Base-by-base conservation (phyloP, 2,888 invertebrate species). In the Labia minor region DNA sequence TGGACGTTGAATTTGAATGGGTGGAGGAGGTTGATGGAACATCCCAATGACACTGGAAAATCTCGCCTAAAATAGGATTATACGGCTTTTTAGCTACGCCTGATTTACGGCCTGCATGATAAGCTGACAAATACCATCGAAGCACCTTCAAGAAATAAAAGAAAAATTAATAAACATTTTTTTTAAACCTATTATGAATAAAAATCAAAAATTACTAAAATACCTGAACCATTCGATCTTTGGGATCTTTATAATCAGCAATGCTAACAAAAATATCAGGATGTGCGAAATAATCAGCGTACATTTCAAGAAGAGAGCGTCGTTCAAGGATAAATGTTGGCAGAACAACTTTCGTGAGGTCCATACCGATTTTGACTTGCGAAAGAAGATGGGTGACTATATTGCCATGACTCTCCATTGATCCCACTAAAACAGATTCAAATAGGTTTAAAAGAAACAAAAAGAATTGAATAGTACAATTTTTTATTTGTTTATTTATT, bases 261-360 rank as follows among this genome's bases (percentile, higher is more conserved):
- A 97, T 94, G 77, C 95, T 90, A 70, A 90, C 84, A 80, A 99
- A 98, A 74, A 96, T 85, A 79, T 98, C 97, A 0, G 99, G 97
- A 83, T 99, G 99, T 11, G 99, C 96, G 80, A 99, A 97, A 77
- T 98, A 99, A 81, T 99, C 99, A 64, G 99, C 98, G 78, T 97
- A 99, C 99, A 99, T 99, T 81, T 99, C 99, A 63, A 99, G 82
- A 49, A 99, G 83, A 0, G 98, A 99, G 70, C 99, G 86, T 77
- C 95, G 85, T 78, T 99, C 99, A 73, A 99, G 80, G 73, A 99
- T 99, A 77, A 99, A 99, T 21, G 99, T 99, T 19, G 99, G 99
- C 71, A 99, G 82, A 66, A 96, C 96, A 70, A 96, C 94, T 84
- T 98, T 99, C 11, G 99, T 99, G 75, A 99, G 85, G 81, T 99